A percentile compares a stretch with the other conserved stretches of the same genome.
phyloP scores from a whole-genome alignment of 2,888 invertebrate genomes.

The Barypeithes pellucidus region DNA sequence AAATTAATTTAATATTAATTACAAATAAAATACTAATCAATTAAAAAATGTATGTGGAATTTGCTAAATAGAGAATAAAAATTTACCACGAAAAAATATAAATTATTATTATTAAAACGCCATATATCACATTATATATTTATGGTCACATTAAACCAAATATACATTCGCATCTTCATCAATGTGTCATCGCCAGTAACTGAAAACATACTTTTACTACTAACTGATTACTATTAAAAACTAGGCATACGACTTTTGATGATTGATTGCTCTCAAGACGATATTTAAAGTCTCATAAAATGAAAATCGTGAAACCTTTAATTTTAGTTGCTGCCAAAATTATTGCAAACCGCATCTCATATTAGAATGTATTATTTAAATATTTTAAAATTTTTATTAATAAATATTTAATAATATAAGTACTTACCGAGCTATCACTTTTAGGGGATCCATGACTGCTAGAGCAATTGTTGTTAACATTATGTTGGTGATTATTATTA shows the following conservation, averaged over 20 bases:
- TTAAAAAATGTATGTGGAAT: too few relatives aligned
- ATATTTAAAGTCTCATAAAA: slow-evolving; percentile 4
- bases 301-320: too few relatives aligned
- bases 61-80: too few relatives aligned
- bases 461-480: slow-evolving; percentile 64
- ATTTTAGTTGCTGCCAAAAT: too few relatives aligned
- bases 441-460: slow-evolving; percentile 64
- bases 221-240: slow-evolving; percentile 37
- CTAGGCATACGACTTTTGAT: slow-evolving; percentile 27
- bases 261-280: slow-evolving; percentile 38
- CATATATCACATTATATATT: neutral
- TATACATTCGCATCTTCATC: slow-evolving; percentile 3
- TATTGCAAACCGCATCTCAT: too few relatives aligned
- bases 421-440: slow-evolving; percentile 66
- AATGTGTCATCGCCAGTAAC: slow-evolving; percentile 37
- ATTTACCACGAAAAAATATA: too few relatives aligned
- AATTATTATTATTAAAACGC: too few relatives aligned
- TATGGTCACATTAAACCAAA: neutral
- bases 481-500: slow-evolving; percentile 58
- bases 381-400: too few relatives aligned
- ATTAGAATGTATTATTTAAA: too few relatives aligned
- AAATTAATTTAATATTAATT: too few relatives aligned
- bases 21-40: too few relatives aligned
- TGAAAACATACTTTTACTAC: slow-evolving; percentile 18
- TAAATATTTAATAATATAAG: neutral